Conservation (phyloP, 1,140 invertebrate genomes). For the Leptonema lineaticorne region DNA sequence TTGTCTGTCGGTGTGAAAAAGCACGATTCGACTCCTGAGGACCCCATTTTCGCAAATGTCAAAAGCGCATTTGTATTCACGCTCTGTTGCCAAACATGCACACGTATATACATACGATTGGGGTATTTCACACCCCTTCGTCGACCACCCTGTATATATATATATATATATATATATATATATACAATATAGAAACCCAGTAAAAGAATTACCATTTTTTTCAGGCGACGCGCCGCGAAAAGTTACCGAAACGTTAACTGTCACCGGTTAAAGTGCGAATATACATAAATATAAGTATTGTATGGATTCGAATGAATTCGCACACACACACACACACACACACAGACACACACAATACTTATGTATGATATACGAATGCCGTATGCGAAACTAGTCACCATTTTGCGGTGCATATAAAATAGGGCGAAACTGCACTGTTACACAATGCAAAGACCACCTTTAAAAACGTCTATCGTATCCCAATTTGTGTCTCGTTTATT, state of each 20-base stretch:
- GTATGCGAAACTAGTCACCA: neutral
- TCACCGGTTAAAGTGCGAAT: conserved; percentile 15
- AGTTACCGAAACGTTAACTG: conserved; percentile 28
- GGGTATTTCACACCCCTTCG: conserved; percentile 7
- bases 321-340: too few species aligned
- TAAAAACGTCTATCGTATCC: too few species aligned
- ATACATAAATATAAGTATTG: neutral
- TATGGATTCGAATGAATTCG: neutral
- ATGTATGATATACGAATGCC: neutral
- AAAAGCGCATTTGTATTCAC: conserved; percentile 41
- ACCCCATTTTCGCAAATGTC: conserved; percentile 33
- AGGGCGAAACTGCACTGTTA: neutral
- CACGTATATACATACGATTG: too few species aligned
- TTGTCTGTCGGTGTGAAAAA: neutral
- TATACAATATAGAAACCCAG: too few species aligned
- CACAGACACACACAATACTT: too few species aligned
- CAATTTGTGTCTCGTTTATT: too few species aligned
- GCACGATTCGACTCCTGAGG: conserved; percentile 1
- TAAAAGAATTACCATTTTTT: conserved; percentile 41
- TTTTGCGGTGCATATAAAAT: conserved; percentile 26
- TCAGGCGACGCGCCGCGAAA: conserved; percentile 26
- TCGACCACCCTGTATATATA: too few species aligned
- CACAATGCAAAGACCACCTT: too few species aligned
- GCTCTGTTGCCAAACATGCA: conserved; percentile 3
- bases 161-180: too few species aligned